A percentile compares a stretch with the other conserved stretches of the same genome.
These are phyloP conservation scores for Trichonephila inaurata DNA, from an alignment of 1,140 invertebrate genomes.

Conservation along the genomic window DNA sequence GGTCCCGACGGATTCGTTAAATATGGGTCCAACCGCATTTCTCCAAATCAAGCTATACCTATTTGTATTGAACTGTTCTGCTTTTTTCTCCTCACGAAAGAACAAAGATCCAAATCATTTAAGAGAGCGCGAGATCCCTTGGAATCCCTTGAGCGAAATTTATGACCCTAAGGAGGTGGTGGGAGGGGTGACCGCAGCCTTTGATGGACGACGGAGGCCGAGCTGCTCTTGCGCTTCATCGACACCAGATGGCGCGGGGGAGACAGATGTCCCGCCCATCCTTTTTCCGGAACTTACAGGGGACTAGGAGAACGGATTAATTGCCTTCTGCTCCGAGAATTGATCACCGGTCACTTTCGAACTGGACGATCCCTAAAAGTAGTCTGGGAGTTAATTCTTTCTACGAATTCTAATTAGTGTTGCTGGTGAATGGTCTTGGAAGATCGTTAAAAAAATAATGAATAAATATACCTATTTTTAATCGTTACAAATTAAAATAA, in stretches of 20 bases:
- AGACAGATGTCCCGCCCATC: constrained; percentile 49
- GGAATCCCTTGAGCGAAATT: constrained; percentile 57
- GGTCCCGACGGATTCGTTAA: too few species aligned
- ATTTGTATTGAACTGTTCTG: neutral
- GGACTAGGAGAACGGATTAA: neutral
- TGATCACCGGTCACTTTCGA: neutral
- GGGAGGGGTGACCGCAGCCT: constrained; percentile 11
- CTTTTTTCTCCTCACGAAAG: neutral
- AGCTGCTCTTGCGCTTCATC: constrained; percentile 51
- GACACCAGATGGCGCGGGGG: constrained; percentile 53
- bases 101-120: neutral
- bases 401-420: neutral
- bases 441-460: neutral
- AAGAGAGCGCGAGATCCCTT: neutral
- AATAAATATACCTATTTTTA: too few species aligned
- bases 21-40: too few species aligned
- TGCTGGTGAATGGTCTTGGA: neutral
- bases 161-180: neutral
- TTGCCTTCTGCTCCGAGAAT: neutral
- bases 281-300: neutral
- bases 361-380: neutral
- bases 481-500: too few species aligned
- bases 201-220: constrained; percentile 50
- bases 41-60: too few species aligned
- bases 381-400: neutral